Conservation (phyloP, 2,797 vertebrate species). For the Zalophus californianus region DNA sequence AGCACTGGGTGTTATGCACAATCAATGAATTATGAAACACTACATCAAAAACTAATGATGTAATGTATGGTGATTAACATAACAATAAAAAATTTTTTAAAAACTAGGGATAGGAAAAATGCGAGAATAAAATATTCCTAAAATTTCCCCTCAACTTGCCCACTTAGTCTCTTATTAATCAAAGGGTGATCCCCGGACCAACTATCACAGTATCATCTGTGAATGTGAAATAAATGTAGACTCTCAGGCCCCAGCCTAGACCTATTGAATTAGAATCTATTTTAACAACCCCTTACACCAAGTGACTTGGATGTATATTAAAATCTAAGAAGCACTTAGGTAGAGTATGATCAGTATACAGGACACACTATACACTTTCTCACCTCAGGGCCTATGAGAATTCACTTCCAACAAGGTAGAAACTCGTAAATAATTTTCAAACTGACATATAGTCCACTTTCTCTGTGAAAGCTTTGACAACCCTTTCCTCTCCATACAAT, state of each 20-base stretch:
- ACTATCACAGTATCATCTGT: background rate
- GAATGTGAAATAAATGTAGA: background rate
- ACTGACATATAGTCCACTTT: background rate
- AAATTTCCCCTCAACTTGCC: slow-evolving; percentile 12
- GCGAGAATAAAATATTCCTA: background rate
- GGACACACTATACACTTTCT: background rate
- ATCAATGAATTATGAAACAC: too few relatives aligned
- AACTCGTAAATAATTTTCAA: slow-evolving; percentile 17
- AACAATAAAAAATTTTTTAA: too few relatives aligned
- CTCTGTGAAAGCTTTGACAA: background rate
- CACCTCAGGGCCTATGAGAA: background rate
- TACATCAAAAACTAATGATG: too few relatives aligned
- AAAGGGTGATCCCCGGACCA: background rate
- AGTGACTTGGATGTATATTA: background rate
- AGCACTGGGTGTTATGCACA: too few relatives aligned
- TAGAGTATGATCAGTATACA: background rate
- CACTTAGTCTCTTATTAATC: background rate
- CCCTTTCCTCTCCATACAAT: background rate
- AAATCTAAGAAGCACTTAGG: background rate
- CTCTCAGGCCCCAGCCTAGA: background rate
- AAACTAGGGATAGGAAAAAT: background rate
- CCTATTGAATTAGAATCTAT: background rate
- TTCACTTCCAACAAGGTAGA: background rate
- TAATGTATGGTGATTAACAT: too few relatives aligned
- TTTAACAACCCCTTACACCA: background rate